Percentiles rank a stretch among this genome's conserved stretches.
These are phyloP conservation scores for Thymallus thymallus DNA, from an alignment of 2,113 vertebrate genomes.

Conservation along the genomic window DNA sequence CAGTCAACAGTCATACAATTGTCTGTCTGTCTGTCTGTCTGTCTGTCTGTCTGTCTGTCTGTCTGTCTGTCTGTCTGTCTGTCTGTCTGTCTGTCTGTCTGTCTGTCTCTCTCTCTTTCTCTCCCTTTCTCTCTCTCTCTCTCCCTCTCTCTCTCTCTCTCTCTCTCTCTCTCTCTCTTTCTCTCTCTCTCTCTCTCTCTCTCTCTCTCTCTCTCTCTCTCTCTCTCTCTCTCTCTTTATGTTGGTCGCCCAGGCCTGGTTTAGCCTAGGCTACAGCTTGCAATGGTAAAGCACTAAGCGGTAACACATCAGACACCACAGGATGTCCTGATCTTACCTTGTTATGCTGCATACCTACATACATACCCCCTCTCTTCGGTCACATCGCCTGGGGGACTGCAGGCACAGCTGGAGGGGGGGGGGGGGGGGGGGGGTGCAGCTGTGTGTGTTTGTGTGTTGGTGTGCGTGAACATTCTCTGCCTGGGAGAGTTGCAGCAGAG, in stretches of 20 bases:
- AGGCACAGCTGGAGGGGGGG: conserved; percentile 63
- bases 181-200: no score
- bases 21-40: no score
- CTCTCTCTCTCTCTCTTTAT: no score
- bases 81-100: conserved; percentile 8
- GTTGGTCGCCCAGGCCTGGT: conserved; percentile 19
- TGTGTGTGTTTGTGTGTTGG: no score
- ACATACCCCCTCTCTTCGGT: not conserved
- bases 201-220: no score
- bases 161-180: not conserved
- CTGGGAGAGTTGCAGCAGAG: not conserved
- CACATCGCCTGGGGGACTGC: conserved; percentile 36
- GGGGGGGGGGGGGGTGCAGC: no score
- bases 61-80: not conserved
- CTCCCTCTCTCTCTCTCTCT: conserved; percentile 7
- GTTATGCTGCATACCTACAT: not conserved
- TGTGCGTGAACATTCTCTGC: conserved; percentile 35
- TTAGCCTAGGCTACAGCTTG: not conserved
- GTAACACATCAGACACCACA: conserved; percentile 64
- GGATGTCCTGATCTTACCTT: conserved; percentile 54
- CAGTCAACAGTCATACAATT: conserved; percentile 41
- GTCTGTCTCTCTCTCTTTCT: not conserved
- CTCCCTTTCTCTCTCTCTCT: conserved; percentile 3
- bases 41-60: conserved; percentile 14
- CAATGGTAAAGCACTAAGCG: conserved; percentile 42